Conservation (phyloP, 53 echinoderm and acorn worm species). For the Stichopus horrens region DNA sequence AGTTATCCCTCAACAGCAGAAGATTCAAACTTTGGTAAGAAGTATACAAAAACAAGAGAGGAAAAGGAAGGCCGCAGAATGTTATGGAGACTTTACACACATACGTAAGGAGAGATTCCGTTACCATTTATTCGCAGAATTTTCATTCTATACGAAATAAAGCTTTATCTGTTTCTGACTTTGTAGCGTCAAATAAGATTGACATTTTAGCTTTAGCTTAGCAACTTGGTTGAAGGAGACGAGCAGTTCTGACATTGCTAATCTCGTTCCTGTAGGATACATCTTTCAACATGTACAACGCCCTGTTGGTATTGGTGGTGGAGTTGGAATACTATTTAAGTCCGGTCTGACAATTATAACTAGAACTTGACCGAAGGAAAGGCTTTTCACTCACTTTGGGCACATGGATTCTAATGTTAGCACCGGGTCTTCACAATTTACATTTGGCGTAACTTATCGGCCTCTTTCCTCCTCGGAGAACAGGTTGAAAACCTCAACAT, state of each 20-base stretch:
- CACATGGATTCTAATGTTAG: conserved; percentile 32
- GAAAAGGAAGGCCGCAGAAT: no score
- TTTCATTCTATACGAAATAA: conserved; percentile 16
- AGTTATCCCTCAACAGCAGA: no score
- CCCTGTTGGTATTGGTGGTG: conserved; percentile 23
- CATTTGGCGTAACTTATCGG: conserved; percentile 18
- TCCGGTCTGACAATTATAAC: conserved; percentile 1
- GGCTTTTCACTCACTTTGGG: conserved; percentile 28
- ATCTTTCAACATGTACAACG: conserved; percentile 27
- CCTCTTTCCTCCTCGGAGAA: conserved; percentile 43
- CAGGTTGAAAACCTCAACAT: conserved; percentile 25
- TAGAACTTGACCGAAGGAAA: conserved; percentile 2
- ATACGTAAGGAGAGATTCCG: not conserved
- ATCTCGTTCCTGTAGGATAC: conserved; percentile 35
- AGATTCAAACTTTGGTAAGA: no score
- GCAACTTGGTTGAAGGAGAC: conserved; percentile 41
- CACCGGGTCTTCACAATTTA: conserved; percentile 15
- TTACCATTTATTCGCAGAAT: conserved; percentile 28
- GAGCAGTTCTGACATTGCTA: not conserved
- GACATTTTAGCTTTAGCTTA: conserved; percentile 26
- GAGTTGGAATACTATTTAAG: conserved; percentile 38
- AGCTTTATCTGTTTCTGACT: conserved; percentile 29
- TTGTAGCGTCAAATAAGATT: conserved; percentile 30
- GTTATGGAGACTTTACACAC: no score
- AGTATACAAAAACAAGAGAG: no score